Conservation (phyloP, 1,140 invertebrate genomes). For the Cardiocondyla obscurior region DNA sequence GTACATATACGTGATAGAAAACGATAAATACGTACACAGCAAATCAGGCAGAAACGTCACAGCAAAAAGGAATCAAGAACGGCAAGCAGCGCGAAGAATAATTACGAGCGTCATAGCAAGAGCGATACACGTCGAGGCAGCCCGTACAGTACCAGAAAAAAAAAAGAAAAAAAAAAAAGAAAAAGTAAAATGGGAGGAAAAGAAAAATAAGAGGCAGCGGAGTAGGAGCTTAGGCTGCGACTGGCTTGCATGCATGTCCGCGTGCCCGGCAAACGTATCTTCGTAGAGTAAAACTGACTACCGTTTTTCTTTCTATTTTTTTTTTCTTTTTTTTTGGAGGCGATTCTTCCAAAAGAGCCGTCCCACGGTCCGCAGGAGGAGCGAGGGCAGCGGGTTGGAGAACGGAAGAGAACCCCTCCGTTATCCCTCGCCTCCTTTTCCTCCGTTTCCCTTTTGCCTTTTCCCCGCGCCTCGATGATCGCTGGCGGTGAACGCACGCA, state of each 20-base stretch:
- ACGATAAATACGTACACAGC: background rate
- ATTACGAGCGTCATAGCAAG: background rate
- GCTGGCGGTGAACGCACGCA: conserved; percentile 22
- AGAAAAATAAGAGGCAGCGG: background rate
- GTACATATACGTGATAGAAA: background rate
- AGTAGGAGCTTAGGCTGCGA: conserved; percentile 37
- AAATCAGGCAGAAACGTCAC: conserved; percentile 15
- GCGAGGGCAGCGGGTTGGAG: too few relatives aligned
- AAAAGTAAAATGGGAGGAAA: too few relatives aligned
- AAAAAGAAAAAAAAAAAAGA: background rate
- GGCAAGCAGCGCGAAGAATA: background rate
- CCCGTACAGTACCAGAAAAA: background rate
- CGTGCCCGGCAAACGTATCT: conserved; percentile 57
- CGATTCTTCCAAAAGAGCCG: background rate
- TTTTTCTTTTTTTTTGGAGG: too few relatives aligned
- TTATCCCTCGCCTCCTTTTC: background rate
- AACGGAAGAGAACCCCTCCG: background rate
- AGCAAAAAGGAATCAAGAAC: background rate
- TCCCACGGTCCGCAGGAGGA: background rate
- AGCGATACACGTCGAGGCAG: background rate
- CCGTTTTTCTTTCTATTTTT: too few relatives aligned
- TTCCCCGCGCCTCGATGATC: background rate
- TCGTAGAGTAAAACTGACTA: background rate
- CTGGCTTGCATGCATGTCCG: conserved; percentile 59
- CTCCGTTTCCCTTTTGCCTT: background rate